A percentile compares a stretch with the other conserved stretches of the same genome.
Conservation (phyloP, 2,888 invertebrate species). For the Protodeltote pygarga region DNA sequence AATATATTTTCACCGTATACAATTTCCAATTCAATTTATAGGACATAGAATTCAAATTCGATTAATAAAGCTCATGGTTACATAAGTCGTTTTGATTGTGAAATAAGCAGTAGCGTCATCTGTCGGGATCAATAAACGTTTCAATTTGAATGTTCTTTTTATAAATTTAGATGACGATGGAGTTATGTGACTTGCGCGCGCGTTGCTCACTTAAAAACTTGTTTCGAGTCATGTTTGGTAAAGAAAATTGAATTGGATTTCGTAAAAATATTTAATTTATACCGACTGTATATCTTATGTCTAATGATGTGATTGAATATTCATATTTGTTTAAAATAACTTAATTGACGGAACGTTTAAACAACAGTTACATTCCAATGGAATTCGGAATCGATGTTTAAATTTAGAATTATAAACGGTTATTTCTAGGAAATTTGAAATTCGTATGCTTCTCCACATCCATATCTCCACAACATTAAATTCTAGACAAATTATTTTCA, state of each 20-base stretch:
- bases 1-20: background rate
- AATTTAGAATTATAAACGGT: too few relatives aligned
- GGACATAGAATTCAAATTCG: background rate
- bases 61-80: background rate
- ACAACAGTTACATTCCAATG: too few relatives aligned
- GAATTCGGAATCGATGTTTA: too few relatives aligned
- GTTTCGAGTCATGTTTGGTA: conserved; percentile 25
- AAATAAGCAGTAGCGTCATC: conserved; percentile 58
- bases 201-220: conserved; percentile 40
- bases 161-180: conserved; percentile 44
- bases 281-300: too few relatives aligned
- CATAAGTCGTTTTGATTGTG: conserved; percentile 9
- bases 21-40: background rate
- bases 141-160: conserved; percentile 52
- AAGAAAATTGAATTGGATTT: conserved; percentile 7
- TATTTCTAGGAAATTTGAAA: too few relatives aligned
- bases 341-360: too few relatives aligned
- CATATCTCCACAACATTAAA: too few relatives aligned
- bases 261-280: background rate
- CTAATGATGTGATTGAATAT: too few relatives aligned
- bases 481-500: too few relatives aligned
- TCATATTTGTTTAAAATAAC: too few relatives aligned
- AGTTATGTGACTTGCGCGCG: conserved; percentile 41
- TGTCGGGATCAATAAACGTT: conserved; percentile 66
- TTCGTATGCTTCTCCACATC: too few relatives aligned